Evolutionary conservation across 2,888 invertebrate genomes (phyloP).

Genomic region (Oegoconia quadripuncta): DNA sequence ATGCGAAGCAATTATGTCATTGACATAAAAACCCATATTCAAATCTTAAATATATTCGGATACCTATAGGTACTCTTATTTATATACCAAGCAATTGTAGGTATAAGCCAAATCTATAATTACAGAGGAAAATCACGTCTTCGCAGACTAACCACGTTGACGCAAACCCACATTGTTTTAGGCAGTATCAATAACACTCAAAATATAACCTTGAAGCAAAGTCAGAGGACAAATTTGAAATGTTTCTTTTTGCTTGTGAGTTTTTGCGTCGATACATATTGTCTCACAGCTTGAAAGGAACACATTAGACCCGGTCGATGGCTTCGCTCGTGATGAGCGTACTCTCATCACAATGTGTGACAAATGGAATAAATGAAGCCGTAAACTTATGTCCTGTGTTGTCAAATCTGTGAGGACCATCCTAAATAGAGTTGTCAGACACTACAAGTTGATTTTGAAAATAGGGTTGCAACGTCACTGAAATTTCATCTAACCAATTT

Average conservation of each 20-base stretch:
- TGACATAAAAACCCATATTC: background rate
- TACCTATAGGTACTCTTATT: background rate
- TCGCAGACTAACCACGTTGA: constrained; percentile 28
- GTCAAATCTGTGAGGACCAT: background rate
- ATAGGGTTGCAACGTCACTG: too few relatives aligned
- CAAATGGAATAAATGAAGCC: constrained; percentile 7
- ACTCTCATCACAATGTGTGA: constrained; percentile 12
- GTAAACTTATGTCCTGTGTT: background rate
- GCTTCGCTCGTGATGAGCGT: constrained; percentile 26
- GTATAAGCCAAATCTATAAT: constrained; percentile 46
- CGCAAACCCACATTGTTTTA: constrained; percentile 47
- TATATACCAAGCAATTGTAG: constrained; percentile 26
- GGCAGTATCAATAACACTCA: constrained; percentile 34
- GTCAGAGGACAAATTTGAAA: constrained; percentile 47
- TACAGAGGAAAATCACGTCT: constrained; percentile 37
- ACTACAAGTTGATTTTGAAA: background rate
- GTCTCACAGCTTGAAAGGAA: constrained; percentile 68
- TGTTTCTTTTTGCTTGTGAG: constrained; percentile 44
- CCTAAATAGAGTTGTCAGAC: background rate
- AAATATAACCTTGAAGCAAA: constrained; percentile 46
- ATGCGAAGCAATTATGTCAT: background rate
- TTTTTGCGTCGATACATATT: constrained; percentile 65
- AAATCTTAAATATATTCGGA: too few relatives aligned
- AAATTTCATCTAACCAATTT: too few relatives aligned
- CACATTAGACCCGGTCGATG: constrained; percentile 64